Base-by-base conservation (phyloP, 1,140 invertebrate species). In the Achatina immaculata region DNA sequence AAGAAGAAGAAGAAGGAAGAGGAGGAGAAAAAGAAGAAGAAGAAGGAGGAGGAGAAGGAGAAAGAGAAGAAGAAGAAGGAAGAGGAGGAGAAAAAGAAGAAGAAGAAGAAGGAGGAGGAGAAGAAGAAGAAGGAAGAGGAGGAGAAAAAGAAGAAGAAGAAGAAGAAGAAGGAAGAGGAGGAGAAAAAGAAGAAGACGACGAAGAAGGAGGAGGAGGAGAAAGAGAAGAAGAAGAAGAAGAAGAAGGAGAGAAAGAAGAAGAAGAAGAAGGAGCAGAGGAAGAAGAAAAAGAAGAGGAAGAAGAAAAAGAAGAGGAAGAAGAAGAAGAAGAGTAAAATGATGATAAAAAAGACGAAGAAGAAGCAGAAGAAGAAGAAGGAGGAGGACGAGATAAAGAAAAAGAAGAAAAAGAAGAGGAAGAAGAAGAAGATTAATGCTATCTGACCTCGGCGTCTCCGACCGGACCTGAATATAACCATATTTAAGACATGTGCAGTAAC, bases 341-440 rank as follows among this genome's bases (percentile, higher is more conserved):
- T n/a, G n/a, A n/a, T n/a, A n/a, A n/a, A n/a, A n/a, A n/a, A n/a
- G n/a, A n/a, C n/a, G n/a, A n/a, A n/a, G n/a, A n/a, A n/a, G n/a
- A n/a, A n/a, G n/a, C n/a, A n/a, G n/a, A n/a, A n/a, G n/a, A n/a
- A 66, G 45, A 62, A 34, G 24, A 40, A 77, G 75, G 66, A 34
- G 38, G 55, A 77, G 75, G 36, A 34, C 69, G 75, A 77, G 75
- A 66, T 11, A 65, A 34, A 65, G 48, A 77, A 48, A 81, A 21
- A 62, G 38, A 76, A 9, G 38, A 55, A 65, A 36, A 58, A 38
- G 58, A 24, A 69, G 31, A 81, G 31, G 72, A 45, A 36, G 31
- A 71, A 43, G 28, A 31, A 24, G 31, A 78, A 36, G 19, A 55
- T 40, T 24, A 71, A 43, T 28, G 62, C 38, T 28, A 38, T n/a